These are phyloP conservation scores for Tinamus guttatus DNA, from an alignment of 2,113 vertebrate genomes.

Conservation along the genomic window DNA sequence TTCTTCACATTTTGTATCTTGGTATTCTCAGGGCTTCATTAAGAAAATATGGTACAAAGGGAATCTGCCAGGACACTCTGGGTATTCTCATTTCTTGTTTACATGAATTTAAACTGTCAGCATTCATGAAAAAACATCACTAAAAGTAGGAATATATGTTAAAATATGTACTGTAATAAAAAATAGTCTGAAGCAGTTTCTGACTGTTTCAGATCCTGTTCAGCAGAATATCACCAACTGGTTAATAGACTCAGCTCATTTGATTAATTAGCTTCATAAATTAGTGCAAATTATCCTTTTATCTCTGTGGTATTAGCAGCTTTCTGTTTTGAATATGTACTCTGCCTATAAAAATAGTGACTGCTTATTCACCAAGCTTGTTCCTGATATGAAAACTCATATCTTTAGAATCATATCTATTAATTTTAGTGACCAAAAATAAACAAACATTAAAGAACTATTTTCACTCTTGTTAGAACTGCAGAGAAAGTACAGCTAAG, in stretches of 20 bases:
- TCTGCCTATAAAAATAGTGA: slow-evolving; percentile 8
- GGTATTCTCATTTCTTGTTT: background rate
- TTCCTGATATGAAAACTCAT: background rate
- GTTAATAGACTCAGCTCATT: slow-evolving; percentile 49
- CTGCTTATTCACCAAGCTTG: background rate
- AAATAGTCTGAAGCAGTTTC: background rate
- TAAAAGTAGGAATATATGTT: background rate
- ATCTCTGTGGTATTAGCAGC: slow-evolving; percentile 51
- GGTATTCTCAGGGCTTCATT: background rate
- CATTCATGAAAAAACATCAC: background rate
- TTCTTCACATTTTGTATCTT: background rate
- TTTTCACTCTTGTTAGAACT: background rate
- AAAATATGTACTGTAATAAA: background rate
- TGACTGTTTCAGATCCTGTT: slow-evolving; percentile 35
- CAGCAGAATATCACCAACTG: slow-evolving; percentile 37
- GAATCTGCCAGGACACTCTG: background rate
- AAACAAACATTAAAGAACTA: background rate
- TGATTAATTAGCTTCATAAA: slow-evolving; percentile 62
- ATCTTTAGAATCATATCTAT: background rate
- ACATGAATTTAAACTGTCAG: background rate
- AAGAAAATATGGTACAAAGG: background rate
- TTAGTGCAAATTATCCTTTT: slow-evolving; percentile 57
- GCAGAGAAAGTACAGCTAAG: background rate
- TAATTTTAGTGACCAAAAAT: background rate
- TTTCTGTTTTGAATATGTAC: slow-evolving; percentile 40